phyloP scores from a whole-genome alignment of 2,888 invertebrate species.

The Drosophila ezoana region DNA sequence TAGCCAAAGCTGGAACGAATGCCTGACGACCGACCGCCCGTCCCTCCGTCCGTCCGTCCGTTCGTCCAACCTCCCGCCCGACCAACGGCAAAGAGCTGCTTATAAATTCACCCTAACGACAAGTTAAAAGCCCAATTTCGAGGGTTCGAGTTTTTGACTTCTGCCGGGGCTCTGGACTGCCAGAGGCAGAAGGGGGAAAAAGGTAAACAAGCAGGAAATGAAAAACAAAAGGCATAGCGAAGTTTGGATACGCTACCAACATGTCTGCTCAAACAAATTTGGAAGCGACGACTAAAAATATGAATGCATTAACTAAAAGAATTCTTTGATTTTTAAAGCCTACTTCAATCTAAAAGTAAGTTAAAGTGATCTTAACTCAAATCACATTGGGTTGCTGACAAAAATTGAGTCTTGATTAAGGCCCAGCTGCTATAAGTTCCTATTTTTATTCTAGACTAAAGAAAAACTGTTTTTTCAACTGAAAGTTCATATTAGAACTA shows the following conservation, averaged over 20 bases:
- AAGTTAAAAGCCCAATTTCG: slow-evolving; percentile 68
- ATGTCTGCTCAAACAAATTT: not conserved
- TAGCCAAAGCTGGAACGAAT: slow-evolving; percentile 36
- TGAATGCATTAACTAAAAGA: no score
- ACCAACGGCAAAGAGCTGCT: slow-evolving; percentile 45
- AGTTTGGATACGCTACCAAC: slow-evolving; percentile 11
- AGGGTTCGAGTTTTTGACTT: slow-evolving; percentile 50
- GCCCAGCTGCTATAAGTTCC: no score
- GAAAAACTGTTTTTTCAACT: no score
- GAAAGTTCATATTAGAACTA: no score
- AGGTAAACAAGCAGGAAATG: slow-evolving; percentile 7
- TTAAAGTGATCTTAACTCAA: no score
- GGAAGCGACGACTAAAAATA: no score
- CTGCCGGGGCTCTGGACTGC: slow-evolving; percentile 6
- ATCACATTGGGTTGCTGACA: no score
- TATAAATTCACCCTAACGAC: slow-evolving; percentile 79
- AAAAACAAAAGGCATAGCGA: not conserved
- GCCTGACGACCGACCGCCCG: slow-evolving; percentile 42
- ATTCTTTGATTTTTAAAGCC: no score
- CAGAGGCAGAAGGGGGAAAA: not conserved
- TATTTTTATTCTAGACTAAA: no score
- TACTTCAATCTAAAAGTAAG: no score
- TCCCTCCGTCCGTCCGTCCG: slow-evolving; percentile 1
- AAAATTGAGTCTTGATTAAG: no score
- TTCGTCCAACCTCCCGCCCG: not conserved